Base-by-base conservation (phyloP, 2,888 invertebrate genomes). In the Cephalotes varians region DNA sequence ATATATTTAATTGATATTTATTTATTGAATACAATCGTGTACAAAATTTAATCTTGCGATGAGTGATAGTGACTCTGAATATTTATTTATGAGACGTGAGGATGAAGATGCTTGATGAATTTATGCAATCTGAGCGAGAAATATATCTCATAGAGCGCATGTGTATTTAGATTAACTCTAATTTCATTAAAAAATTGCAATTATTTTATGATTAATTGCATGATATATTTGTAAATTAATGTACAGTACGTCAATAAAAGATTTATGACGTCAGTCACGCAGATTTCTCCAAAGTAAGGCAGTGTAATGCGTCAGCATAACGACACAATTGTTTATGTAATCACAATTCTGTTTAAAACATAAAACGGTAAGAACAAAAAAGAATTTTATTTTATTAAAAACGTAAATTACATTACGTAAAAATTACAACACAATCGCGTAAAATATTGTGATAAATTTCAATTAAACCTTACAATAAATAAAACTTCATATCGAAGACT, bases 81-180 rank as follows among this genome's bases (percentile, higher is more conserved):
- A 76, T 83, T 65, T 88, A 88, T 87, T 88, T 85, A 85, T 21
- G 37, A 49, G n/a, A 40, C 37, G 10, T 44, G 44, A 79, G 60
- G 28, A 64, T 4, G 28, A 37, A 64, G 21, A 81, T 58, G 37
- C 56, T 87, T n/a, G n/a, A n/a, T n/a, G n/a, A 84, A 86, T 86
- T 87, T 83, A 83, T 87, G 76, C 31, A 81, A 77, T 56, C 47
- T 7, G 25, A 74, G 31, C 62, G 65, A 31, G 49, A 51, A 40
- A 34, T 15, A n/a, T 31, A 12, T 67, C 10, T 56, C 56, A 3
- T 25, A 15, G 12, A 54, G 18, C 15, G 31, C 34, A 21, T 71
- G 47, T 25, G 12, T 44, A 71, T 71, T 69, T 71, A 67, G 40
- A 54, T 21, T 77, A 28, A 65, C 18, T 77, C 0, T 44, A 67